phyloP scores from a whole-genome alignment of 2,113 vertebrate species.

The Ophthalmolycus amberensis region DNA sequence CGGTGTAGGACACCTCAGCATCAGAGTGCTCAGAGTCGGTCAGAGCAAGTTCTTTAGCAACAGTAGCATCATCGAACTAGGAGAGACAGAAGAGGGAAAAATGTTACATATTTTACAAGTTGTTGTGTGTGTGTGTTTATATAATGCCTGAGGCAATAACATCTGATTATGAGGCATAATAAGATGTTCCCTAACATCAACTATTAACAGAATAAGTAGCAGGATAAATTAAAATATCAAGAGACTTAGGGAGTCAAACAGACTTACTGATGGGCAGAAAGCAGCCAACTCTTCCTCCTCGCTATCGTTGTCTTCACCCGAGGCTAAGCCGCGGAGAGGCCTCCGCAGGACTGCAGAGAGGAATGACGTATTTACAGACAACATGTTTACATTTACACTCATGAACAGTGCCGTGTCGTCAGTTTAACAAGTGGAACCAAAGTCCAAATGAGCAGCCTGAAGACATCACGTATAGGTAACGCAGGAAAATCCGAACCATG shows the following conservation, averaged over 20 bases:
- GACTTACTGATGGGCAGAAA: slow-evolving; percentile 92
- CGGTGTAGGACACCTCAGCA: slow-evolving; percentile 93
- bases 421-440: not conserved
- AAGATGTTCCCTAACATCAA: not conserved
- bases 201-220: not conserved
- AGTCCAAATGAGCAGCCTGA: not conserved
- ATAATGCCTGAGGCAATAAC: not conserved
- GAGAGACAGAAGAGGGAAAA: slow-evolving; percentile 35
- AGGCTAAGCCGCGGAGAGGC: slow-evolving; percentile 76
- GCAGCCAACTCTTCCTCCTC: slow-evolving; percentile 97
- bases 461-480: not conserved
- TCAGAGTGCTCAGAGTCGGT: slow-evolving; percentile 96
- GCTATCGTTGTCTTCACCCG: slow-evolving; percentile 87
- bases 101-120: not conserved
- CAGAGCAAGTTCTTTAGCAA: slow-evolving; percentile 90
- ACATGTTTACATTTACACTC: not conserved
- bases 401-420: not conserved
- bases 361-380: slow-evolving; percentile 19
- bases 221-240: not conserved
- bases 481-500: not conserved
- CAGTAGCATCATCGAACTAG: slow-evolving; percentile 91
- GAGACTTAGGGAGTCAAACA: not conserved
- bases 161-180: not conserved
- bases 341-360: slow-evolving; percentile 83
- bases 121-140: not conserved